Evolutionary conservation across 2,797 vertebrate genomes (phyloP), one percentile per base, ranked within the genome.

Genomic region (Pelodytes ibericus): DNA sequence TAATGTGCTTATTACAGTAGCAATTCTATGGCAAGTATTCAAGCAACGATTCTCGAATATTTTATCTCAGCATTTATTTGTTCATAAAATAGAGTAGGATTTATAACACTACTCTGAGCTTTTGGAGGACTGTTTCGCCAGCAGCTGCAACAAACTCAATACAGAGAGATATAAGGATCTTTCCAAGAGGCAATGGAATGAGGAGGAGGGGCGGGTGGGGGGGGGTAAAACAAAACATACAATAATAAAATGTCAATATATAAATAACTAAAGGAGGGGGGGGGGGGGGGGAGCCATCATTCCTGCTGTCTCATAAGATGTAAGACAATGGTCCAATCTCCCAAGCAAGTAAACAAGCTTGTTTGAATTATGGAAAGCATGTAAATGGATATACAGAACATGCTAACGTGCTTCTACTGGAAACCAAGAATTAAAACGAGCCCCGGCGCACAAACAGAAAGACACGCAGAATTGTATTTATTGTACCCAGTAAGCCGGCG

Each of bases 41-140:
- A 88, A 86, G 84, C 82, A 79, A 85, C 78, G 83, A 85, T 87
- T 86, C 88, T 82, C 68, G 87, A 92, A 94, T 93, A 92, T 93
- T 94, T 94, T 91, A 94, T 89, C 88, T 91, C 90, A 91, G 90
- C 91, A 89, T 93, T 94, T 94, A 94, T 94, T 94, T 94, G 91
- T 93, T 91, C 87, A 94, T 94, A 93, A 94, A 94, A 91, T 92
- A 90, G 91, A 93, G 85, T 71, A 83, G 86, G 88, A 94, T 92
- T 93, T 93, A 93, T 90, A 87, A 74, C 82, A 71, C 63, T 86
- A 80, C 90, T 90, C 88, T 87, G 86, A 86, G 86, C 81, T 89
- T 72, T 91, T 89, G 90, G n/a, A 93, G 89, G 88, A 88, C 85
- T 87, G 84, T 83, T 29, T 83, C 87, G 87, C 88, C 84, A 87